A percentile compares a stretch with the other conserved stretches of the same genome.
Conservation (phyloP, 2,888 invertebrate genomes). For the Agonopterix subpropinquella region DNA sequence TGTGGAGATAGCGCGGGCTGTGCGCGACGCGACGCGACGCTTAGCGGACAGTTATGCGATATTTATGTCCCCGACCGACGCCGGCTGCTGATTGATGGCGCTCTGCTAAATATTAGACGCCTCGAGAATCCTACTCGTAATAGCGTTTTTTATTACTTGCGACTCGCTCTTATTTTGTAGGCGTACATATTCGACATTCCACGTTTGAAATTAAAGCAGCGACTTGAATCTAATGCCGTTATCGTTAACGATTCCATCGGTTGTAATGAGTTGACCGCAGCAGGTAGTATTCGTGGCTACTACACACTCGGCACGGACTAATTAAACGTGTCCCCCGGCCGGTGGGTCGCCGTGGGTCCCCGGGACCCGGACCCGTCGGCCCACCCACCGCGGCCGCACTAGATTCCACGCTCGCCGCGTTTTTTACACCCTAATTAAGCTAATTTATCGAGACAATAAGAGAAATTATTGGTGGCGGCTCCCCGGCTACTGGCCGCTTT, state of each 20-base stretch:
- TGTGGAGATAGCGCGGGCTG: conserved; percentile 6
- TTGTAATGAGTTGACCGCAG: background rate
- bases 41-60: conserved; percentile 5
- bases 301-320: conserved; percentile 14
- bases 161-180: too few species aligned
- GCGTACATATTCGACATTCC: too few species aligned
- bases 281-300: conserved; percentile 14
- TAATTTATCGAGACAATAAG: conserved; percentile 73
- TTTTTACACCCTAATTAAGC: conserved; percentile 73
- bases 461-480: conserved; percentile 55
- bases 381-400: conserved; percentile 56
- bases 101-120: conserved; percentile 18
- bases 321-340: conserved; percentile 16
- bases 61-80: conserved; percentile 9
- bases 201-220: too few species aligned
- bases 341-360: conserved; percentile 7
- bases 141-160: background rate
- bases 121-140: conserved; percentile 1
- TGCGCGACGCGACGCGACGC: conserved; percentile 3
- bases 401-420: conserved; percentile 60
- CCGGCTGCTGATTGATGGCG: conserved; percentile 23
- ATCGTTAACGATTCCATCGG: background rate
- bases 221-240: background rate
- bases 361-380: conserved; percentile 12
- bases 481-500: conserved; percentile 52